phyloP scores from a whole-genome alignment of 2,113 vertebrate species.

The Ochotona curzoniae region DNA sequence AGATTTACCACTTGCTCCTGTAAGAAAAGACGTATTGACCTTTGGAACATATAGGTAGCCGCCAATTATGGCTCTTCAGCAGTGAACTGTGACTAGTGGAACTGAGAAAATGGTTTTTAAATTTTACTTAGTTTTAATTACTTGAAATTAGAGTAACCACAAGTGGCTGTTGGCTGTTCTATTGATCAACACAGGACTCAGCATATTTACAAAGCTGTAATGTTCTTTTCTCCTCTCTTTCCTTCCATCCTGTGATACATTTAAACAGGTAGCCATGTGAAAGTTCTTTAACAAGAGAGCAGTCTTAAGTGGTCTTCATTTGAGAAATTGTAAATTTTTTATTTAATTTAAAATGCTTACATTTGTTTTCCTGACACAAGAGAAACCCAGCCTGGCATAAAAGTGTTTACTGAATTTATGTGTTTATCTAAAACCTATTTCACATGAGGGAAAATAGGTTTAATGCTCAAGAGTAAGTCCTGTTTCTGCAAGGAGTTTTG shows the following conservation, averaged over 20 bases:
- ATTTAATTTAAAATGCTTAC: slow-evolving; percentile 30
- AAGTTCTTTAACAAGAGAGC: slow-evolving; percentile 1
- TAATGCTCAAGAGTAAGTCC: slow-evolving; percentile 42
- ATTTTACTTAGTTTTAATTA: slow-evolving; percentile 9
- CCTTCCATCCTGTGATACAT: background rate
- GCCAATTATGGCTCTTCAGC: background rate
- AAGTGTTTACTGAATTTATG: slow-evolving; percentile 35
- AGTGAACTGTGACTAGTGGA: background rate
- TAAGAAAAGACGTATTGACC: background rate
- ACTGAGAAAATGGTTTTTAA: background rate
- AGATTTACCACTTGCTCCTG: background rate
- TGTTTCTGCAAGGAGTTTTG: slow-evolving; percentile 34
- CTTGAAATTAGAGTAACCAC: background rate
- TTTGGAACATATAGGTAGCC: background rate
- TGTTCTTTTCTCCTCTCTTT: background rate
- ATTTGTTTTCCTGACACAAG: slow-evolving; percentile 40
- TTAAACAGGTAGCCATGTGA: background rate
- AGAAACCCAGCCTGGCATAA: background rate
- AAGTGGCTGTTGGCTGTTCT: background rate
- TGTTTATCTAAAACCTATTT: slow-evolving; percentile 34
- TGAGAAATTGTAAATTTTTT: background rate
- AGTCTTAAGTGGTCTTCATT: slow-evolving; percentile 19
- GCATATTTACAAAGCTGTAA: background rate
- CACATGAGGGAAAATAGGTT: background rate
- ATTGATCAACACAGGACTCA: background rate